Base-by-base conservation (phyloP, 2,888 invertebrate genomes). In the Apotomis betuletana region DNA sequence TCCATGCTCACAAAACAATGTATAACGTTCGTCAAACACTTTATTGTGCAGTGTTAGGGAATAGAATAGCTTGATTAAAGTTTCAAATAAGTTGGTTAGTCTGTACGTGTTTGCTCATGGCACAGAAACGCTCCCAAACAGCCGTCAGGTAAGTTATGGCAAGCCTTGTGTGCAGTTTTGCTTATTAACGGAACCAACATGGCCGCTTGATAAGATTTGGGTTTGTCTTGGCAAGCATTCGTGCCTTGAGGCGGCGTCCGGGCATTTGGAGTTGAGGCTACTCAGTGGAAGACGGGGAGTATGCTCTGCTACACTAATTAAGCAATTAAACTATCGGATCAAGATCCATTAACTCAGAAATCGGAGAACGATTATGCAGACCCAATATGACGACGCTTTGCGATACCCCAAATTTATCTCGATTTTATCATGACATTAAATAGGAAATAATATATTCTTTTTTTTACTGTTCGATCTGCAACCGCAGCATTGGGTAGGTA, bases 131-230 rank as follows among this genome's bases (percentile, higher is more conserved):
- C 85, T 84, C 75, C 84, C 90, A 91, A 90, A 91, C 87, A 90
- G 87, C 90, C 89, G 83, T 85, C 87, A 91, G 90, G 90, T 87
- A 83, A 87, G 84, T 85, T 87, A 85, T 81, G 84, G 84, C 80
- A 79, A 84, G 85, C 84, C 87, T 84, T 87, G 90, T 91, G 90
- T 90, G 87, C 86, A 92, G 90, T 91, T 92, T 92, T 92, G 91
- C 90, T 92, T 92, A 92, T 92, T 92, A 92, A 91, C 89, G 84
- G 89, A 81, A 85, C 88, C 87, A 91, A 90, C 87, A 90, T 89
- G 91, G 91, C 89, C 83, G 88, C 85, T 89, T 90, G 92, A 89
- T 92, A 92, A 92, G 92, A 92, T 92, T 92, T 90, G 79, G 87
- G 92, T 90, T 91, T 90, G 92, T 91, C 91, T 93, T 92, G 89